Base-by-base conservation (phyloP, 2,888 invertebrate genomes). In the Amiota minor region DNA sequence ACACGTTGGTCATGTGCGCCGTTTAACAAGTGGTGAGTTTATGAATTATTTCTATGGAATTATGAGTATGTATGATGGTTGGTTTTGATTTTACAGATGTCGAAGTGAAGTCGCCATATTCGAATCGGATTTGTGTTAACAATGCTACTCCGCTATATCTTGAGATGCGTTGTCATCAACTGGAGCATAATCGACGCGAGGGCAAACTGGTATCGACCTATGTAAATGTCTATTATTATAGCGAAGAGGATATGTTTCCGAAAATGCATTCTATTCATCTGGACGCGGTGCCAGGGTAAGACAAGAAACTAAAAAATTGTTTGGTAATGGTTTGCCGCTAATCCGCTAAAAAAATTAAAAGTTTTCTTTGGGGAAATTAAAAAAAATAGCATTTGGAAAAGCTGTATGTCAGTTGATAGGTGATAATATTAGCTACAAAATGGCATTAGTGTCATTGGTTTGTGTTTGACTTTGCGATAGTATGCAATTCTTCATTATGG, bases 141-240 rank as follows among this genome's bases (percentile, higher is more conserved):
- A 89, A 90, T 71, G 86, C 87, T 0, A 88, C 87, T 61, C 89
- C 90, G 16, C 84, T 90, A 46, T 89, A 89, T 74, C 65, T 89
- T 49, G 89, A 89, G 79, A 86, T 89, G 86, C 86, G 89, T 2
- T 85, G 88, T 11, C 83, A 81, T 59, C 81, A 85, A 53, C 69
- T 88, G 69, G 84, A 86, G 0, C 85, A 86, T 49, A 85, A 86
- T 68, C 80, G 80, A 53, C 84, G 90, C 0, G 88, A 88, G 62
- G 86, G 87, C 68, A 86, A 86, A 65, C 74, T 90, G n/a, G 78
- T 88, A 11, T 88, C 89, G 3, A 78, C 88, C 55, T 89, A 90
- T 71, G 86, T 90, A 16, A 90, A 90, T 74, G 82, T 90, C 0
- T 89, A 90, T 75, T 89, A 87, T 75, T 90, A 81, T 62, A 84